phyloP scores from a whole-genome alignment of 2,113 vertebrate genomes.

The Falcunculus frontatus region DNA sequence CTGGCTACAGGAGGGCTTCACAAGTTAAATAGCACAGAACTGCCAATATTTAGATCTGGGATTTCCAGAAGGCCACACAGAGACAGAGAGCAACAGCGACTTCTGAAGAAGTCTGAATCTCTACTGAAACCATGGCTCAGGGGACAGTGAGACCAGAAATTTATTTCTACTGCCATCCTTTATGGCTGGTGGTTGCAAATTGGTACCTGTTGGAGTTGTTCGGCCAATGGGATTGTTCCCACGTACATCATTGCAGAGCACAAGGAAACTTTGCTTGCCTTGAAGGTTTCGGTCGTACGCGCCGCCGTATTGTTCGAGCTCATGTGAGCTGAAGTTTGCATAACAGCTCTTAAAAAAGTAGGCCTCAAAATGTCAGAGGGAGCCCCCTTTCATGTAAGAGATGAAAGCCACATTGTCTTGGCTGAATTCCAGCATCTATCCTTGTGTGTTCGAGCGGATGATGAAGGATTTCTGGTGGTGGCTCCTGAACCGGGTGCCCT shows the following conservation, averaged over 20 bases:
- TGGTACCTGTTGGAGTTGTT: neutral
- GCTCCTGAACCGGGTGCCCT: neutral
- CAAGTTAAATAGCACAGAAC: neutral
- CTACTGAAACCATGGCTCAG: neutral
- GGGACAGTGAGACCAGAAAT: neutral
- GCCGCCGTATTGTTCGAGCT: rapidly evolving
- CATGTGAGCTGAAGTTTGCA: neutral
- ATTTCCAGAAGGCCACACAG: neutral
- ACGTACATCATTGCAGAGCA: rapidly evolving
- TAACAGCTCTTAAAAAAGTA: neutral
- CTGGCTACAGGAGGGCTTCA: neutral
- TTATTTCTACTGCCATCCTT: neutral
- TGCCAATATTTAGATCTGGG: neutral
- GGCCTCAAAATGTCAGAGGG: conserved; percentile 30
- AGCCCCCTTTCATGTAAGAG: conserved; percentile 40
- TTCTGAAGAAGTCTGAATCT: neutral
- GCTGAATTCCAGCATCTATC: conserved; percentile 17
- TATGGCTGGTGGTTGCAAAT: neutral
- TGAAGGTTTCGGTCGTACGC: rapidly evolving
- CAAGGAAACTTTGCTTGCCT: rapidly evolving
- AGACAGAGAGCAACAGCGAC: neutral
- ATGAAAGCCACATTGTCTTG: conserved; percentile 26
- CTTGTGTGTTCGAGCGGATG: neutral
- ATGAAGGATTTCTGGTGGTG: conserved; percentile 29
- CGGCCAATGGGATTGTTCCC: neutral